Evolutionary conservation across 2,797 vertebrate genomes (phyloP).

Genomic region (Ciconia nigra): DNA sequence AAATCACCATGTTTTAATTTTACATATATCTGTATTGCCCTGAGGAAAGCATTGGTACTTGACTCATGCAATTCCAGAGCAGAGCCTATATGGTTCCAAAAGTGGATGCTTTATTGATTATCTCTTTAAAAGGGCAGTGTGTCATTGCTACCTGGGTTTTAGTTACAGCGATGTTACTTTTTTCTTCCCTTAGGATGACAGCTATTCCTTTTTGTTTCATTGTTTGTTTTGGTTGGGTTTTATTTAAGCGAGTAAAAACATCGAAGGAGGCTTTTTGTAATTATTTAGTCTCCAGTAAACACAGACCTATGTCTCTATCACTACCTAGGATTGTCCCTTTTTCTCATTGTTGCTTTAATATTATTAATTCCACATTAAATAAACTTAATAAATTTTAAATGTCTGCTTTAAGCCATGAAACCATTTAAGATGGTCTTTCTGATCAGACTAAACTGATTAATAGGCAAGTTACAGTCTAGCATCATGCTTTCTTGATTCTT

Average conservation of each 20-base stretch:
- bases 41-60: background rate
- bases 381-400: background rate
- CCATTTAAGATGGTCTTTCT: background rate
- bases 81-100: background rate
- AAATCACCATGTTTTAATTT: constrained; percentile 5
- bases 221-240: background rate
- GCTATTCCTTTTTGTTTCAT: background rate
- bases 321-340: background rate
- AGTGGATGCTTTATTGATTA: background rate
- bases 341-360: background rate
- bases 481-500: background rate
- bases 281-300: background rate
- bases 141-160: background rate
- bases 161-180: background rate
- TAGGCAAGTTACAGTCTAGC: background rate
- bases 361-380: background rate
- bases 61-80: background rate
- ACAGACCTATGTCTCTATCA: background rate
- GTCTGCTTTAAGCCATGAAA: background rate
- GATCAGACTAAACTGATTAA: background rate
- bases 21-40: background rate
- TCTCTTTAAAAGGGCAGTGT: background rate
- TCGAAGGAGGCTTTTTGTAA: background rate
- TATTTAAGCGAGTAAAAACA: background rate
- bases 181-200: background rate